phyloP scores from a whole-genome alignment of 2,113 vertebrate species.

The Microcebus murinus region DNA sequence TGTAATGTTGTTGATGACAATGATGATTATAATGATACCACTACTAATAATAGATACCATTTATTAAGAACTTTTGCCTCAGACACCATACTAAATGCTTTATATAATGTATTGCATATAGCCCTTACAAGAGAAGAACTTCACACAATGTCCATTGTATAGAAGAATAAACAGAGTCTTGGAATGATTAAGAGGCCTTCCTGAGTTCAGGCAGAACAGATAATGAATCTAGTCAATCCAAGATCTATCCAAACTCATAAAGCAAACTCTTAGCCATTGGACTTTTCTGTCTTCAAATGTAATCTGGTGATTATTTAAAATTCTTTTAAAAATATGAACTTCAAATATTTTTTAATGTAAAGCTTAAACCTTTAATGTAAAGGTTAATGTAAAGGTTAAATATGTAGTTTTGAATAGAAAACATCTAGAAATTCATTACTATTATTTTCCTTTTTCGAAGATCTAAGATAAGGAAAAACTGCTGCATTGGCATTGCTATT shows the following conservation, averaged over 20 bases:
- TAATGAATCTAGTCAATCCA: background rate
- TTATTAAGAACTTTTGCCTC: background rate
- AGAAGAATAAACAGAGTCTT: background rate
- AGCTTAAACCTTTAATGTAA: background rate
- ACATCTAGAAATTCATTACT: background rate
- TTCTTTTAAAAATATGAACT: background rate
- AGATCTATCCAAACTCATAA: background rate
- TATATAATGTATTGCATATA: background rate
- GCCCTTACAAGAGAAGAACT: background rate
- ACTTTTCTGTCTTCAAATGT: background rate
- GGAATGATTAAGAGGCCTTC: background rate
- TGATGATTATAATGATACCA: background rate
- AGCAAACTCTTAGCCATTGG: background rate
- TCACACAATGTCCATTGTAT: background rate
- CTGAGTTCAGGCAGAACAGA: background rate
- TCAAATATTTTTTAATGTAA: background rate
- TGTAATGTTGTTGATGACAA: background rate
- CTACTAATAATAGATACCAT: background rate
- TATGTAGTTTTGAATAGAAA: slow-evolving; percentile 6
- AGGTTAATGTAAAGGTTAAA: background rate
- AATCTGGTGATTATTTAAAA: background rate
- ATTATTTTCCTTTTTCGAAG: background rate
- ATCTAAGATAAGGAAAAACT: background rate
- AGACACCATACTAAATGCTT: background rate
- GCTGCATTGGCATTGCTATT: background rate